Conservation (phyloP, 2,888 invertebrate genomes). For the Rhagium mordax region DNA sequence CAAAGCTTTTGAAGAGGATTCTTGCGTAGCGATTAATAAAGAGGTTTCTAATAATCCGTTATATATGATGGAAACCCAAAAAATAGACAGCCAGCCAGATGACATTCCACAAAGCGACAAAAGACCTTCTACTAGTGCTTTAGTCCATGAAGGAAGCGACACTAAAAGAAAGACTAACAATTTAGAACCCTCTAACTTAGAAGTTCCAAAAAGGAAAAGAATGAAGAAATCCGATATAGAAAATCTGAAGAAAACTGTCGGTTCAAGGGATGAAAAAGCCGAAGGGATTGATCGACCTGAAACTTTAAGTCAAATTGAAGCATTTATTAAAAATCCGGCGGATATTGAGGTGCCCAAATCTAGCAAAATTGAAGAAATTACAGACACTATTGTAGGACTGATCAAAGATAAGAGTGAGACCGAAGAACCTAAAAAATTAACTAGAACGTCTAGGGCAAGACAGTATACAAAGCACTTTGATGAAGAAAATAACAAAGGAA, state of each 20-base stretch:
- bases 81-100: background rate
- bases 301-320: constrained; percentile 36
- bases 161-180: background rate
- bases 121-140: background rate
- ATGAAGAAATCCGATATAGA: constrained; percentile 10
- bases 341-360: background rate
- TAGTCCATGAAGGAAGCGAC: background rate
- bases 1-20: too few species aligned
- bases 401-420: background rate
- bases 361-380: background rate
- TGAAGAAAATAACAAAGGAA: background rate
- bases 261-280: background rate
- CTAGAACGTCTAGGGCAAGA: background rate
- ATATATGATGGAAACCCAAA: background rate
- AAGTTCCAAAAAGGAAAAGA: background rate
- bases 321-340: constrained; percentile 38
- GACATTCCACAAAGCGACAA: background rate
- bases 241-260: background rate
- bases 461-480: background rate
- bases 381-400: background rate
- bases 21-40: too few species aligned
- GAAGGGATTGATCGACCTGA: background rate
- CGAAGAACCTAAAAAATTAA: background rate
- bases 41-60: too few species aligned
- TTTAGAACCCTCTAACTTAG: background rate